Evolutionary conservation across 2,797 vertebrate genomes (phyloP).

Genomic region (Netta rufina): DNA sequence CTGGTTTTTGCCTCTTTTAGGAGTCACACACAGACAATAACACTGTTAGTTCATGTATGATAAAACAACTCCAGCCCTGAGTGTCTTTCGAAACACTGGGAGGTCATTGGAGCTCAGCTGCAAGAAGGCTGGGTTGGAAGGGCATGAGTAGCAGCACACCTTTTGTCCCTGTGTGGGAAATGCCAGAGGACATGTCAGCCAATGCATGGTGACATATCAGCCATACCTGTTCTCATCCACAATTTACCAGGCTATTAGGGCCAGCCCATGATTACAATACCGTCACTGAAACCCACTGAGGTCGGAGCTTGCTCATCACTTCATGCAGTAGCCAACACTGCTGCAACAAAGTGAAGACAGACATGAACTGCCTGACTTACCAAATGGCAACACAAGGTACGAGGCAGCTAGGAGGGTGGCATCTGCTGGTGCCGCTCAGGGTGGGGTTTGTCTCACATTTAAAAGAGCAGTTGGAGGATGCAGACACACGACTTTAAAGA

Average conservation of each 20-base stretch:
- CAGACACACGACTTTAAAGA: background rate
- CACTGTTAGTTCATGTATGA: background rate
- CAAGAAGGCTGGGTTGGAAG: background rate
- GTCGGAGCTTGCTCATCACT: background rate
- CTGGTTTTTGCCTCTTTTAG: background rate
- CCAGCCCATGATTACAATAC: background rate
- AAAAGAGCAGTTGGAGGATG: background rate
- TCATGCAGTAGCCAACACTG: background rate
- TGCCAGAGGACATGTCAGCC: background rate
- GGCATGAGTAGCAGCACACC: background rate
- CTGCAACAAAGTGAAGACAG: background rate
- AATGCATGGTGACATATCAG: fast-evolving
- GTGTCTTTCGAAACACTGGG: background rate
- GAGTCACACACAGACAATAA: background rate
- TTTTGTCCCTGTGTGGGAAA: fast-evolving
- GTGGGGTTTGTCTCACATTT: background rate
- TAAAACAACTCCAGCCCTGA: background rate
- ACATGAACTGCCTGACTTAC: background rate
- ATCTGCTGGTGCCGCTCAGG: background rate
- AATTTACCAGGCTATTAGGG: background rate
- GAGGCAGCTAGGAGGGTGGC: background rate
- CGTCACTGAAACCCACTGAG: background rate
- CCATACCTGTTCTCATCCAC: fast-evolving
- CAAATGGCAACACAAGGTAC: background rate
- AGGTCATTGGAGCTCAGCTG: background rate